Conservation (phyloP, 2,797 vertebrate species). For the Haliaeetus vocifer region DNA sequence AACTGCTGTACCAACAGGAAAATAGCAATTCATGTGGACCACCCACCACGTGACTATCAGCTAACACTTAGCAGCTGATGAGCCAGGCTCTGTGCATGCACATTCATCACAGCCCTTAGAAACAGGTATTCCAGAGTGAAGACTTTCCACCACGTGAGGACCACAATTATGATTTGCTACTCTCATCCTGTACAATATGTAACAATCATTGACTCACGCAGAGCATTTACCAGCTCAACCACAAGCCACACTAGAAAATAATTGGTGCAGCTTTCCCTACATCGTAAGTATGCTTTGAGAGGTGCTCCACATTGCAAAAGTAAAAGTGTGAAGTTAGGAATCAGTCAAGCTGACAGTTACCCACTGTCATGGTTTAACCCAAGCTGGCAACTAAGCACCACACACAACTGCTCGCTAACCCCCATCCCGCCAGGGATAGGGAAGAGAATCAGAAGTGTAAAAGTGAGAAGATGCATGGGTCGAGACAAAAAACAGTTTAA, state of each 20-base stretch:
- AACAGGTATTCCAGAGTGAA: neutral
- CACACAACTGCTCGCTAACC: neutral
- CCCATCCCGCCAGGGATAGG: neutral
- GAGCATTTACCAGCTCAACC: neutral
- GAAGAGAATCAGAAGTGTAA: neutral
- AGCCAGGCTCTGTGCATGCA: neutral
- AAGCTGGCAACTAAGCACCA: neutral
- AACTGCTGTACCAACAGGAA: neutral
- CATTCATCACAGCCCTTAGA: neutral
- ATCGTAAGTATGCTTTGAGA: neutral
- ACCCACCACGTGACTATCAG: neutral
- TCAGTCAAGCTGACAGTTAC: neutral
- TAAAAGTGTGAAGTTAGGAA: neutral
- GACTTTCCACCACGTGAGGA: neutral
- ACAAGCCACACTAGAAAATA: neutral
- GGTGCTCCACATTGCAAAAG: neutral
- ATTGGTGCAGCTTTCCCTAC: neutral
- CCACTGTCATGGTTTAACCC: accelerated
- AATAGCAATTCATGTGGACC: neutral
- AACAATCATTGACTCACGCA: neutral
- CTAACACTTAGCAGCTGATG: neutral
- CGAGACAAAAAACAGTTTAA: neutral
- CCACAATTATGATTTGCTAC: neutral
- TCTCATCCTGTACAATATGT: neutral
- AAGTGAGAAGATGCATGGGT: neutral